These are phyloP conservation scores for Erythrocercus mccallii DNA, from an alignment of 2,113 vertebrate genomes.

Conservation along the genomic window DNA sequence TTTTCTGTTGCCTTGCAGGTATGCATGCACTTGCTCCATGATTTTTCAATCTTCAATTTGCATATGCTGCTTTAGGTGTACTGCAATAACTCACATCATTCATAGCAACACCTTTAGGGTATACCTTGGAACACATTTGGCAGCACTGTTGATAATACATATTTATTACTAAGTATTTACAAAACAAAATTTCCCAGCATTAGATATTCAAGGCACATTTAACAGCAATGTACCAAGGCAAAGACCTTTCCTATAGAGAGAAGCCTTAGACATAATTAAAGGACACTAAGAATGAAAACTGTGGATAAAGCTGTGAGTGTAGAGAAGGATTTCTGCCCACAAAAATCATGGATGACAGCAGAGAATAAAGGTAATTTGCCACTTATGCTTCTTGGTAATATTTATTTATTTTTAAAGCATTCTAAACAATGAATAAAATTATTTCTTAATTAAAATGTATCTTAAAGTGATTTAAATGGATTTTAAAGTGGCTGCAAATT, in stretches of 20 bases:
- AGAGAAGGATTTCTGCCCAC: background rate
- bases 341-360: background rate
- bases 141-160: background rate
- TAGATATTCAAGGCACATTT: background rate
- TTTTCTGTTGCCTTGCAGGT: background rate
- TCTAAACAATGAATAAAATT: background rate
- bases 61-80: background rate
- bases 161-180: background rate
- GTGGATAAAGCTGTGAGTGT: background rate
- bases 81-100: background rate
- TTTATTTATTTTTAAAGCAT: background rate
- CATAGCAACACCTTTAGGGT: background rate
- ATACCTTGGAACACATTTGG: background rate
- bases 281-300: background rate
- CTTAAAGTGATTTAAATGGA: background rate
- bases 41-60: background rate
- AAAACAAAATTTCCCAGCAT: background rate
- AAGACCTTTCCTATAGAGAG: background rate
- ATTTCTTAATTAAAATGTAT: background rate
- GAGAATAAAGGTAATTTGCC: background rate
- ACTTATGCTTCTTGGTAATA: background rate
- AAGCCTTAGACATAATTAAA: background rate
- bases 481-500: background rate
- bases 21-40: background rate
- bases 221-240: background rate